Conservation (phyloP, 2,797 vertebrate species). For the Varecia variegata region DNA sequence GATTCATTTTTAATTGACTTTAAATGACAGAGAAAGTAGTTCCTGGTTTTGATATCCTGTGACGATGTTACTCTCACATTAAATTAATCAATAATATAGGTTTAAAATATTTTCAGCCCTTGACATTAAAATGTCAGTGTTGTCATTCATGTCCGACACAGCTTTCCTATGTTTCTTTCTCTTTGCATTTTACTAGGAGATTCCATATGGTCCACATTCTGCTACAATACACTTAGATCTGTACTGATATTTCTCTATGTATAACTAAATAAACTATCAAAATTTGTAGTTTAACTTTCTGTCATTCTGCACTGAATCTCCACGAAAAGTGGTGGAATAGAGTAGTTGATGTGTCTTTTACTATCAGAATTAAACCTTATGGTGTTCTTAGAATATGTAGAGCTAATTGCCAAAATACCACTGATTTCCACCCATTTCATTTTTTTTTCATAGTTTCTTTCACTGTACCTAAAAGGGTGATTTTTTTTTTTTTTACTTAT, state of each 20-base stretch:
- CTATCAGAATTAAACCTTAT: neutral
- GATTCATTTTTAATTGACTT: neutral
- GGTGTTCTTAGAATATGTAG: neutral
- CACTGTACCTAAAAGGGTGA: neutral
- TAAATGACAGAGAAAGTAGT: neutral
- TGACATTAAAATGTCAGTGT: neutral
- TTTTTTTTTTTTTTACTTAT: neutral
- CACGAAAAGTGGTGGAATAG: neutral
- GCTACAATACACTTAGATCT: neutral
- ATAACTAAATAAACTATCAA: neutral
- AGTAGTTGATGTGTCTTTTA: neutral
- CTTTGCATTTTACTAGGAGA: neutral
- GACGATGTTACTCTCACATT: neutral
- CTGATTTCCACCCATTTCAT: rapidly evolving
- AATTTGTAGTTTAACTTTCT: neutral
- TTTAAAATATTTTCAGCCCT: neutral
- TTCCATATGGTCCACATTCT: neutral
- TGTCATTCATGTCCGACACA: neutral
- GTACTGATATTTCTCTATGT: neutral
- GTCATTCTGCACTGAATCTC: neutral
- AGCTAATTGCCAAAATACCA: neutral
- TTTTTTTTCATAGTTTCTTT: neutral
- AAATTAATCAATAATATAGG: neutral
- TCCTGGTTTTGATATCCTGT: neutral
- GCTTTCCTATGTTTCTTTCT: neutral